Conservation (phyloP, 2,797 vertebrate species). For the Parauchenoglanis ngamensis region DNA sequence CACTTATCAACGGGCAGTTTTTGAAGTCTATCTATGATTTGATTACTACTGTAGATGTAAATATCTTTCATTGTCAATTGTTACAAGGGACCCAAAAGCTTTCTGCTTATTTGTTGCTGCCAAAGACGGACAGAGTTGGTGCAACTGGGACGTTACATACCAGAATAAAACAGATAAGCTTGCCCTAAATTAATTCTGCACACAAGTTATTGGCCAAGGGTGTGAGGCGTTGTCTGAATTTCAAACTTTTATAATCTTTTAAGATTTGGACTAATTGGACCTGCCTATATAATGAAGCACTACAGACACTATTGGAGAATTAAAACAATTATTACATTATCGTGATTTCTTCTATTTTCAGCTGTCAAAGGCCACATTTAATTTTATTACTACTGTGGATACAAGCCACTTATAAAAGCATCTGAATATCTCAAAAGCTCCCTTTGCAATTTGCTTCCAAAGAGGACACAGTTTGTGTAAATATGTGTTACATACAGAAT, state of each 20-base stretch:
- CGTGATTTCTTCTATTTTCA: background rate
- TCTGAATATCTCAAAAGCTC: conserved; percentile 16
- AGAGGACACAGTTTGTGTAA: conserved; percentile 14
- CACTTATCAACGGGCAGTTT: conserved; percentile 6
- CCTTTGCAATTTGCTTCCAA: conserved; percentile 25
- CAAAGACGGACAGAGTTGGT: conserved; percentile 9
- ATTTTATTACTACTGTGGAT: conserved; percentile 9
- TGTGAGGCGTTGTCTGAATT: background rate
- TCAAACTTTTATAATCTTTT: conserved; percentile 3
- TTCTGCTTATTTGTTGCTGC: conserved; percentile 25
- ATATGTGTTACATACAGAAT: conserved; percentile 30
- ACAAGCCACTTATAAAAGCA: conserved; percentile 24
- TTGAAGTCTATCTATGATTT: background rate
- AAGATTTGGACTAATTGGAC: background rate
- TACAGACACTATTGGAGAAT: background rate
- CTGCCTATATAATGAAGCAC: background rate
- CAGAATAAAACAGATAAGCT: background rate
- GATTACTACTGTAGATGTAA: conserved; percentile 6
- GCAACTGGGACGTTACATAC: background rate
- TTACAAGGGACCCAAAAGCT: conserved; percentile 3
- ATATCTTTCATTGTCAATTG: conserved; percentile 12
- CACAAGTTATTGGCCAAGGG: background rate
- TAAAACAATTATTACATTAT: background rate
- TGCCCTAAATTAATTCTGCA: conserved; percentile 13
- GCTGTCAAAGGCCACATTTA: background rate